Base-by-base conservation (phyloP, 2,888 invertebrate genomes). In the Zygaena filipendulae region DNA sequence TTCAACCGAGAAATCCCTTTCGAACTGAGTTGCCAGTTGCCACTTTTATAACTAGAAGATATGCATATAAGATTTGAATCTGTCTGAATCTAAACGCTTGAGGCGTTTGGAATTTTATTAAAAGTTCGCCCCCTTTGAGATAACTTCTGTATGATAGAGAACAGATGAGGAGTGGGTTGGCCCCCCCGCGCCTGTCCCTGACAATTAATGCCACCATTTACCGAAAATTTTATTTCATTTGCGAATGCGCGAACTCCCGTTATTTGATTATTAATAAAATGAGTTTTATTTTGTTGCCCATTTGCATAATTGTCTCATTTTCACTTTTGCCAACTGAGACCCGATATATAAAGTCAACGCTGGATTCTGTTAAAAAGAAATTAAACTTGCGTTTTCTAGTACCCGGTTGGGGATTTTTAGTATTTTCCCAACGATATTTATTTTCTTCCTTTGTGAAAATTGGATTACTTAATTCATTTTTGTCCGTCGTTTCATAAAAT, bases 241-340 rank as follows among this genome's bases (percentile, higher is more conserved):
- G 55, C 59, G 51, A 67, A 64, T 62, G 59, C 63, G 59, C 63
- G 60, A 62, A 67, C 62, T 70, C 63, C 58, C 60, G 59, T 67
- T 63, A 74, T 77, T 75, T 70, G 68, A 70, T 72, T 72, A 74
- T 67, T 72, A 72, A 69, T 71, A 69, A 69, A 74, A 72, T 67
- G 68, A 70, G 64, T 74, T 72, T 71, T 74, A 75, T 74, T 74
- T 74, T 68, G 70, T 66, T 64, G 58, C 51, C 49, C 49, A 72
- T 75, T 74, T 72, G 63, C 71, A 72, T 72, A 72, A 72, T 68
- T 74, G 71, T 74, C 69, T 72, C 64, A 71, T 71, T 71, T 71
- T 68, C 67, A 60, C 63, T 69, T 57, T 43, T 54, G 52, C 43
- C 52, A 43, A 43, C 56, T 47, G 55, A 57, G 67, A 63, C 57